These are phyloP conservation scores for Macropodus opercularis DNA, from an alignment of 2,797 vertebrate species.

Conservation along the genomic window DNA sequence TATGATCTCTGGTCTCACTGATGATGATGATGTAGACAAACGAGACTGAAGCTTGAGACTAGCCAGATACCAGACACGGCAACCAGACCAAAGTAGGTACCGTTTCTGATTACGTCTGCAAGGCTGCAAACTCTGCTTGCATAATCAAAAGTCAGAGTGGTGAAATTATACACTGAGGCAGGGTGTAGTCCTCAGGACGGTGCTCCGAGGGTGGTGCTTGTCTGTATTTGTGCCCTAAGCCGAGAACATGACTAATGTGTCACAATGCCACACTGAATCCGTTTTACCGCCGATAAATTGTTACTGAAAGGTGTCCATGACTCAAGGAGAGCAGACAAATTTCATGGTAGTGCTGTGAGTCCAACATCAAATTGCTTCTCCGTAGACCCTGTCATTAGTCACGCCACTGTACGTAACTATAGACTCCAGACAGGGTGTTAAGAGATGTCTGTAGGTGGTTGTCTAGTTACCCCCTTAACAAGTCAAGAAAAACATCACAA, in stretches of 20 bases:
- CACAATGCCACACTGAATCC: constrained; percentile 25
- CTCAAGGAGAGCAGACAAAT: constrained; percentile 68
- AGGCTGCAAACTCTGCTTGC: constrained; percentile 39
- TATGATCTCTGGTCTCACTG: neutral
- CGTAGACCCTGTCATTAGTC: constrained; percentile 78
- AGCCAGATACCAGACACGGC: constrained; percentile 35
- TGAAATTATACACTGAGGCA: constrained; percentile 66
- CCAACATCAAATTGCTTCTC: constrained; percentile 71
- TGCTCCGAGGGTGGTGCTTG: constrained; percentile 13
- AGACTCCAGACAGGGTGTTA: constrained; percentile 70
- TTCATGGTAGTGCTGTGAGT: constrained; percentile 63
- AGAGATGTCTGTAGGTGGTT: constrained; percentile 55
- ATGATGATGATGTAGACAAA: constrained; percentile 35
- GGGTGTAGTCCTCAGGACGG: constrained; percentile 61
- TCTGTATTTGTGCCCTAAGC: constrained; percentile 37
- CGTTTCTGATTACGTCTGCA: constrained; percentile 63
- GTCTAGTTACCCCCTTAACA: constrained; percentile 39
- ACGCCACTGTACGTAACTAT: constrained; percentile 66
- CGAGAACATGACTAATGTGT: constrained; percentile 55
- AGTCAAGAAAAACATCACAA: neutral
- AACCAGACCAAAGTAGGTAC: constrained; percentile 31
- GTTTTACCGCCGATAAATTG: constrained; percentile 49
- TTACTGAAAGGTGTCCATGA: constrained; percentile 59
- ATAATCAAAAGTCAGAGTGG: constrained; percentile 66
- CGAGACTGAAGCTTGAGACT: constrained; percentile 17